Conservation (phyloP, 2,113 vertebrate genomes). For the Ceuthmochares aereus region DNA sequence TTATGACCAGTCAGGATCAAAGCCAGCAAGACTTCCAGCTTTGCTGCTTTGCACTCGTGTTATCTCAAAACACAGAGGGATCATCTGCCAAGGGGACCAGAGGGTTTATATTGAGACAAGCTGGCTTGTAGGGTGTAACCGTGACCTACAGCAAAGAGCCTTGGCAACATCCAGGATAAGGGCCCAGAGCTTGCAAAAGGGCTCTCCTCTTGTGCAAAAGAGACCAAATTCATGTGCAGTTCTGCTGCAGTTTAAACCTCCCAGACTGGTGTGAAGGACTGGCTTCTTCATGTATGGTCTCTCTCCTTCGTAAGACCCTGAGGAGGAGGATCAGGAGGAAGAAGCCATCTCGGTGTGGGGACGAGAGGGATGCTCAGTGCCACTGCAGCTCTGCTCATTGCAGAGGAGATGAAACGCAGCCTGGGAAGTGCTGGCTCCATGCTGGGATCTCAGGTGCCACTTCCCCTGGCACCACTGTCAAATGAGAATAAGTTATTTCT, state of each 20-base stretch:
- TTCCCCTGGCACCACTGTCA: not conserved
- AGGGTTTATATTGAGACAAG: not conserved
- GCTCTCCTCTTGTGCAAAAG: not conserved
- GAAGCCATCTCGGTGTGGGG: not conserved
- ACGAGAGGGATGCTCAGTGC: not conserved
- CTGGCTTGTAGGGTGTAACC: not conserved
- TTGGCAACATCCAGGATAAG: not conserved
- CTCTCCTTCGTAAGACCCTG: not conserved
- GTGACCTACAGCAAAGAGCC: not conserved
- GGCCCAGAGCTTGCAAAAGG: not conserved
- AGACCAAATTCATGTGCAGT: not conserved
- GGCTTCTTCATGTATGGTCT: no score
- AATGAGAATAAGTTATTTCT: not conserved
- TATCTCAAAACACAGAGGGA: not conserved
- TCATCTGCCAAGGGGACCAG: not conserved
- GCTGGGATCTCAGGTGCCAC: not conserved
- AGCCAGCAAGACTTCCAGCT: not conserved
- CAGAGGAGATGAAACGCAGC: not conserved
- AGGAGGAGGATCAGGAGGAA: not conserved
- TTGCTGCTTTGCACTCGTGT: not conserved
- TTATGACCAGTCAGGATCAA: not conserved
- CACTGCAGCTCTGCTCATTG: rapidly evolving
- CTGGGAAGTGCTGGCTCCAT: not conserved
- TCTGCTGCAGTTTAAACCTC: not conserved
- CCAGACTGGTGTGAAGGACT: not conserved